These are phyloP conservation scores for Temnothorax curvispinosus DNA, from an alignment of 1,140 invertebrate genomes.

Conservation along the genomic window DNA sequence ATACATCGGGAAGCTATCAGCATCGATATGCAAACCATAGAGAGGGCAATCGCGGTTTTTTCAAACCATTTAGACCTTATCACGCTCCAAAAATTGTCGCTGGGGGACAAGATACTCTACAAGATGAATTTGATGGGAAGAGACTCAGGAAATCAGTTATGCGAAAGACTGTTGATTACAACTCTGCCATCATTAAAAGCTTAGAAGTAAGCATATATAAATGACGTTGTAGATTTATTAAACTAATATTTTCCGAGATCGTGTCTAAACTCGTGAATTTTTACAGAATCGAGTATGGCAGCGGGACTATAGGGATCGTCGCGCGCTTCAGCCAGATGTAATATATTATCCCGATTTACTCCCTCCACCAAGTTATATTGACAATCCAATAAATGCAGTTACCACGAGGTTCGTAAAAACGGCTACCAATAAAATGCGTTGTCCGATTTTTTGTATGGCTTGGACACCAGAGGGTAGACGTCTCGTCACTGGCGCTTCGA, in stretches of 20 bases:
- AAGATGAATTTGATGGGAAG: conserved; percentile 98
- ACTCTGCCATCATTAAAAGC: conserved; percentile 97
- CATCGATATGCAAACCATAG: conserved; percentile 82
- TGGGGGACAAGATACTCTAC: conserved; percentile 82
- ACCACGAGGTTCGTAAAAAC: conserved; percentile 99
- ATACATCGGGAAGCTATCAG: conserved; percentile 81
- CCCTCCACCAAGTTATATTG: conserved; percentile 95
- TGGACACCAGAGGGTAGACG: conserved; percentile 99
- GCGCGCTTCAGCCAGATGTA: conserved; percentile 95
- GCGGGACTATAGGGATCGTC: conserved; percentile 94
- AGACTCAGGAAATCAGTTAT: conserved; percentile 97
- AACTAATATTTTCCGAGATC: not conserved
- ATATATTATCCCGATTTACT: conserved; percentile 95
- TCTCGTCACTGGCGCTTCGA: conserved; percentile 98
- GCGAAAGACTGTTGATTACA: conserved; percentile 99
- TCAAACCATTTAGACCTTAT: conserved; percentile 85
- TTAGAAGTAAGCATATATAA: conserved; percentile 89
- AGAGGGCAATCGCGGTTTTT: conserved; percentile 82
- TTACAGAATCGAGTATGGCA: conserved; percentile 96
- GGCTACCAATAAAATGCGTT: conserved; percentile 99
- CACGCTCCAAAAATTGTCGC: conserved; percentile 84
- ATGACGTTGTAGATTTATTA: not conserved
- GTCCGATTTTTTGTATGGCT: conserved; percentile 99
- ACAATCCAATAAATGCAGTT: conserved; percentile 98
- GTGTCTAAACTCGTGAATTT: conserved; percentile 70